Percentiles rank a stretch among this genome's conserved stretches.
Evolutionary conservation across 2,113 vertebrate species (phyloP).

Genomic region (Albula goreensis): DNA sequence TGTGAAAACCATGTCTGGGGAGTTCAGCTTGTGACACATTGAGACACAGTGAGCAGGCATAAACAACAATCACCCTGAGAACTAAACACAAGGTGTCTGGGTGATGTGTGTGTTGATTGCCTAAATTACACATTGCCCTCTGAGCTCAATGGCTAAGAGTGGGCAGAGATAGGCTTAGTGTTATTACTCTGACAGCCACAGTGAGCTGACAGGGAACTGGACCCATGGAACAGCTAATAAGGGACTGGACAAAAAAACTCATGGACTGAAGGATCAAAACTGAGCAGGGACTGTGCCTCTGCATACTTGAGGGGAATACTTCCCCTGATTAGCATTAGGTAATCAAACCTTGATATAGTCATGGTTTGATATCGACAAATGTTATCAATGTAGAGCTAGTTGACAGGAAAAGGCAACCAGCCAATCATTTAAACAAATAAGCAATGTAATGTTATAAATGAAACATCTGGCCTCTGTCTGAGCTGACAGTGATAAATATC

Average conservation of each 20-base stretch:
- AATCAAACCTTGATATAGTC: not conserved
- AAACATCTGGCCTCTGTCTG: not conserved
- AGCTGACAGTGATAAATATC: not conserved
- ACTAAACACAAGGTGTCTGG: conserved; percentile 1
- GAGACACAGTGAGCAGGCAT: not conserved
- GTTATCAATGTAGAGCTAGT: not conserved
- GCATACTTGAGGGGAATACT: not conserved
- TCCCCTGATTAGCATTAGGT: not conserved
- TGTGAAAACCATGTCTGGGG: not conserved
- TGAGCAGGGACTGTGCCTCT: not conserved
- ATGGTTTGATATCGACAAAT: not conserved
- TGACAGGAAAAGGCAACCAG: not conserved
- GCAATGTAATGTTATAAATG: not conserved
- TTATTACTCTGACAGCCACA: not conserved
- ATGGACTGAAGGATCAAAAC: not conserved
- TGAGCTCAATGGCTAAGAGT: not conserved
- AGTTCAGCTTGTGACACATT: not conserved
- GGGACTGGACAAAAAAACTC: not conserved
- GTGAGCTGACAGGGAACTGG: not conserved
- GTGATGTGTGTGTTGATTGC: not conserved
- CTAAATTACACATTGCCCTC: conserved; percentile 16
- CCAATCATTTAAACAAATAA: not conserved
- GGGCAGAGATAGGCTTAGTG: not conserved
- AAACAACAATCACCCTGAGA: not conserved
- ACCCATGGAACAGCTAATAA: not conserved